These are phyloP conservation scores for Furcifer pardalis DNA, from an alignment of 2,797 vertebrate genomes.

Conservation along the genomic window DNA sequence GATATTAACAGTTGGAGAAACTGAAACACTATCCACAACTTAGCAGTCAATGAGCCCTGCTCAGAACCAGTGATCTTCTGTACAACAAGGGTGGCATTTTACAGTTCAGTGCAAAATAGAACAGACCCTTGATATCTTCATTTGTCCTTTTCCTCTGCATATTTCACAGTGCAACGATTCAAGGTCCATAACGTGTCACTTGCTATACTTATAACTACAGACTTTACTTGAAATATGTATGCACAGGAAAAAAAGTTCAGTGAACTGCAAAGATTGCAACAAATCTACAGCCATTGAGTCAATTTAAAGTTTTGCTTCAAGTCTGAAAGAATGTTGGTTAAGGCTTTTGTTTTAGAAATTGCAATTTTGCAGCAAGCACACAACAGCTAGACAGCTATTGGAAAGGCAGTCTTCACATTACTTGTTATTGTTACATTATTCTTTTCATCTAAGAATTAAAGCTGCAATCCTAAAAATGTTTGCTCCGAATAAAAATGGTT, in stretches of 20 bases:
- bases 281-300: constrained; percentile 63
- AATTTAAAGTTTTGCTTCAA: constrained; percentile 69
- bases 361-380: neutral
- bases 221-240: constrained; percentile 79
- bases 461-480: neutral
- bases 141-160: constrained; percentile 79
- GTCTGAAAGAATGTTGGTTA: constrained; percentile 64
- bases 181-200: constrained; percentile 82
- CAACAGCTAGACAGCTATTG: neutral
- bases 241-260: constrained; percentile 72
- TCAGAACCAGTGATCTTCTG: constrained; percentile 78
- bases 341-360: constrained; percentile 38
- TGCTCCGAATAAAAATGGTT: neutral
- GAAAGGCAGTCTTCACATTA: neutral
- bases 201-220: constrained; percentile 73
- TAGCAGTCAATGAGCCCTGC: constrained; percentile 77
- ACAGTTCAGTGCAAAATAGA: constrained; percentile 80
- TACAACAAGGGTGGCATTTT: constrained; percentile 77
- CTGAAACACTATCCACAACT: constrained; percentile 80
- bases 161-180: constrained; percentile 79
- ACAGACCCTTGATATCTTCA: constrained; percentile 80
- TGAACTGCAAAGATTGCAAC: constrained; percentile 79
- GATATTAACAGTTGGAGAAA: constrained; percentile 85
- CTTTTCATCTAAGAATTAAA: neutral
- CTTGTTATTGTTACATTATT: neutral